A percentile compares a stretch with the other conserved stretches of the same genome.
Conservation (phyloP, 2,113 vertebrate genomes). For the Pterophyllum scalare region DNA sequence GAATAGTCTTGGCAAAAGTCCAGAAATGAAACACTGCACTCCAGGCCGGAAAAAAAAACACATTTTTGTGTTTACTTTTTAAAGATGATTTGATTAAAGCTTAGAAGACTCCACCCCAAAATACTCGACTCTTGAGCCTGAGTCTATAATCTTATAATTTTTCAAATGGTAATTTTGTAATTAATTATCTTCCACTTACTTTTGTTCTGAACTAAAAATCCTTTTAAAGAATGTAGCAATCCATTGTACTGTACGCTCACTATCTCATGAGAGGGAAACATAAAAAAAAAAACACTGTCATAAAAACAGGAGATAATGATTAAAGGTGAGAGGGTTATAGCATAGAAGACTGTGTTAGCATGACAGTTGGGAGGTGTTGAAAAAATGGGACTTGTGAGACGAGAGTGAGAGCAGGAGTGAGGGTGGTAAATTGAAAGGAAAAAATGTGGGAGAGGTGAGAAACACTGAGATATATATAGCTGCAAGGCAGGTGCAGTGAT, state of each 20-base stretch:
- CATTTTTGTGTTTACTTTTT: not conserved
- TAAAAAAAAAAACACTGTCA: not conserved
- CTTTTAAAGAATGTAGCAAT: not conserved
- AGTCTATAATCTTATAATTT: not conserved
- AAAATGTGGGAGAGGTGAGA: conserved; percentile 57
- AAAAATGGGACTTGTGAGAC: conserved; percentile 29
- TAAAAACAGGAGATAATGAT: conserved; percentile 23
- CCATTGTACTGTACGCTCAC: not conserved
- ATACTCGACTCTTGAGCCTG: not conserved
- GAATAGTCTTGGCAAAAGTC: not conserved
- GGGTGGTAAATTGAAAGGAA: conserved; percentile 54
- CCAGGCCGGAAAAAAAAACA: not conserved
- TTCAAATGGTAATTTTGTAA: not conserved
- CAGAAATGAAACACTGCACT: not conserved
- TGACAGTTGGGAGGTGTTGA: conserved; percentile 33
- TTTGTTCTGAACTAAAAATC: not conserved
- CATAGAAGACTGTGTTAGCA: conserved; percentile 7
- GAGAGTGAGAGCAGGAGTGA: conserved; percentile 42
- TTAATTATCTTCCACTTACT: not conserved
- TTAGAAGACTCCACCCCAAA: not conserved
- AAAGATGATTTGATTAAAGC: too few species aligned
- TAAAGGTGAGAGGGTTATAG: conserved; percentile 40
- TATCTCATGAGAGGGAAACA: not conserved
- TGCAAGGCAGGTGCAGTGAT: conserved; percentile 42
- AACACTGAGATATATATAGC: conserved; percentile 40